A percentile compares a stretch with the other conserved stretches of the same genome.
Conservation (phyloP, 1,140 invertebrate genomes). For the Muscidifurax raptorellus region DNA sequence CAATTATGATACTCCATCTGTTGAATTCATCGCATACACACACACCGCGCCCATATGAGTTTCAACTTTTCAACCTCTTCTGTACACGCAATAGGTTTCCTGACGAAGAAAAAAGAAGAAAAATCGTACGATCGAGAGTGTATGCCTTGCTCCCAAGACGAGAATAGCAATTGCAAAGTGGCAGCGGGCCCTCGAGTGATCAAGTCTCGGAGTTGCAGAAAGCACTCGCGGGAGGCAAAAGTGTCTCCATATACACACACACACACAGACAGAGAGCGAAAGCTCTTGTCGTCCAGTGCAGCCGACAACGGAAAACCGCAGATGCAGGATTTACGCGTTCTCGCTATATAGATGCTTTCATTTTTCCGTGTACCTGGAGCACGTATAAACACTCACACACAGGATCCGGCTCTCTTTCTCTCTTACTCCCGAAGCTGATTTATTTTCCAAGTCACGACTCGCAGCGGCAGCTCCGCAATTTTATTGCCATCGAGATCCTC, state of each 20-base stretch:
- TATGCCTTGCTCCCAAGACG: too few relatives aligned
- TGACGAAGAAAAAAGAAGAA: not conserved
- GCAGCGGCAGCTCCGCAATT: constrained; percentile 19
- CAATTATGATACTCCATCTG: not conserved
- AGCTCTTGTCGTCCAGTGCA: not conserved
- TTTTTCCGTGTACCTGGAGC: constrained; percentile 18
- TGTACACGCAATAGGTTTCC: too few relatives aligned
- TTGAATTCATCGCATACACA: too few relatives aligned
- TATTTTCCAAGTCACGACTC: constrained; percentile 40
- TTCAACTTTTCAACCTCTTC: too few relatives aligned
- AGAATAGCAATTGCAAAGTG: not conserved
- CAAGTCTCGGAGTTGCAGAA: not conserved
- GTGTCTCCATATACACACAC: not conserved
- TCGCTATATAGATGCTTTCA: constrained; percentile 34
- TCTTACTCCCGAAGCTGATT: constrained; percentile 11
- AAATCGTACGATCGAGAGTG: not conserved
- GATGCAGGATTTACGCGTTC: constrained; percentile 40
- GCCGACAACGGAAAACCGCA: too few relatives aligned
- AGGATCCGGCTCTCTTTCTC: not conserved
- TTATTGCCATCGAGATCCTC: constrained; percentile 41
- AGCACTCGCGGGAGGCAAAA: too few relatives aligned
- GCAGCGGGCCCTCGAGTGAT: not conserved
- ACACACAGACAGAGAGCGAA: too few relatives aligned
- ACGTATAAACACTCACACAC: constrained; percentile 5
- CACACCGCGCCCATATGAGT: too few relatives aligned